Percentiles rank a stretch among this genome's conserved stretches.
Evolutionary conservation across 2,797 vertebrate species (phyloP).

Genomic region (Malurus splendens): DNA sequence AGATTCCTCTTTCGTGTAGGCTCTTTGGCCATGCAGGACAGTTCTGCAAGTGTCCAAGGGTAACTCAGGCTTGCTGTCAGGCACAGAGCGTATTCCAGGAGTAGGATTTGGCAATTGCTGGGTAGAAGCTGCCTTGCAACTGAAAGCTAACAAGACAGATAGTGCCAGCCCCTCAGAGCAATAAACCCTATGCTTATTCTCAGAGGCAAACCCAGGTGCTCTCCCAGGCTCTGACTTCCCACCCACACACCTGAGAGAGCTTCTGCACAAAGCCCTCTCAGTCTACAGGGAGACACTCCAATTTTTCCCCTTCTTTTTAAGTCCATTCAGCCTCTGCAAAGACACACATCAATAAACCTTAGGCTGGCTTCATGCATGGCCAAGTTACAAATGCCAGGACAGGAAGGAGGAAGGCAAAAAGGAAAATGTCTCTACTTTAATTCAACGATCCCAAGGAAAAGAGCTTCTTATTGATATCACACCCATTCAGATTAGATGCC

Average conservation of each 20-base stretch:
- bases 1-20: not conserved
- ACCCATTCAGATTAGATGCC: not conserved
- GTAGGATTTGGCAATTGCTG: not conserved
- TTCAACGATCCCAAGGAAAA: not conserved
- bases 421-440: not conserved
- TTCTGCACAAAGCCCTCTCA: not conserved
- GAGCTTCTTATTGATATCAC: not conserved
- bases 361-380: not conserved
- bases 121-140: not conserved
- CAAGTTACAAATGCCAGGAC: not conserved
- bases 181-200: not conserved
- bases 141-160: not conserved
- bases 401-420: not conserved
- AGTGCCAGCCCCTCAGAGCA: not conserved
- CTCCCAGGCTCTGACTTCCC: not conserved
- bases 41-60: not conserved
- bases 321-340: not conserved
- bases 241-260: not conserved
- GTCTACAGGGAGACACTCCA: not conserved
- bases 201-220: not conserved
- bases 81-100: not conserved
- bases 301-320: not conserved
- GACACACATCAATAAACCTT: not conserved
- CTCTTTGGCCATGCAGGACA: not conserved
- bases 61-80: not conserved